These are phyloP conservation scores for Liparis tanakae DNA, from an alignment of 2,797 vertebrate genomes.

Conservation along the genomic window DNA sequence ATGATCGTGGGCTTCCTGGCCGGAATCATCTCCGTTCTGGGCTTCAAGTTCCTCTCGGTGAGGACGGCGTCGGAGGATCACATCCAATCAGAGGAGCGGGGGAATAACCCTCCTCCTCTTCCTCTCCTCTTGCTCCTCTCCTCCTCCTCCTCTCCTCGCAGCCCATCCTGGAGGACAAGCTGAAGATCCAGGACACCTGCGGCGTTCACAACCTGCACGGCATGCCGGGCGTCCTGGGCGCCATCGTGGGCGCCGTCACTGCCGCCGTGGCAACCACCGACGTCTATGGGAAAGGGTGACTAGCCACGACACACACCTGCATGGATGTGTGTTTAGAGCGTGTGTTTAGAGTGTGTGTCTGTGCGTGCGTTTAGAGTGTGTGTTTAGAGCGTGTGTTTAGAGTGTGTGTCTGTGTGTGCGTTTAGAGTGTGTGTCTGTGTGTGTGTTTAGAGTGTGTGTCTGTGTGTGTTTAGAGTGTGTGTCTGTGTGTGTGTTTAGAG, in stretches of 20 bases:
- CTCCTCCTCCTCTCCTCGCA: constrained; percentile 48
- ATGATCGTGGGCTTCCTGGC: constrained; percentile 89
- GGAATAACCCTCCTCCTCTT: too few relatives aligned
- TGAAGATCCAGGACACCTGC: constrained; percentile 90
- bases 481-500: too few relatives aligned
- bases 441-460: too few relatives aligned
- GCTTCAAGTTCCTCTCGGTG: constrained; percentile 89
- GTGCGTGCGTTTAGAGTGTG: too few relatives aligned
- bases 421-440: too few relatives aligned
- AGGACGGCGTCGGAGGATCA: constrained; percentile 3
- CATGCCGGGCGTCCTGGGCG: constrained; percentile 89
- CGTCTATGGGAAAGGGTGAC: constrained; percentile 86
- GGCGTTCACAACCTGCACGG: constrained; percentile 91
- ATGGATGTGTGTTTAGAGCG: too few relatives aligned
- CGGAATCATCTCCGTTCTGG: constrained; percentile 88
- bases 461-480: too few relatives aligned
- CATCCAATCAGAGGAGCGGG: too few relatives aligned
- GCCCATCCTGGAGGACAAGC: constrained; percentile 85
- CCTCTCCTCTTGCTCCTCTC: too few relatives aligned
- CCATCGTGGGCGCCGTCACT: constrained; percentile 86
- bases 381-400: too few relatives aligned
- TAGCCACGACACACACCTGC: not conserved
- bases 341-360: too few relatives aligned
- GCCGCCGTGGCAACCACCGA: constrained; percentile 79
- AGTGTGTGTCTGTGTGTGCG: too few relatives aligned